Percentiles rank a stretch among this genome's conserved stretches.
Conservation (phyloP, 1,140 invertebrate species). For the Phocides pigmalion region DNA sequence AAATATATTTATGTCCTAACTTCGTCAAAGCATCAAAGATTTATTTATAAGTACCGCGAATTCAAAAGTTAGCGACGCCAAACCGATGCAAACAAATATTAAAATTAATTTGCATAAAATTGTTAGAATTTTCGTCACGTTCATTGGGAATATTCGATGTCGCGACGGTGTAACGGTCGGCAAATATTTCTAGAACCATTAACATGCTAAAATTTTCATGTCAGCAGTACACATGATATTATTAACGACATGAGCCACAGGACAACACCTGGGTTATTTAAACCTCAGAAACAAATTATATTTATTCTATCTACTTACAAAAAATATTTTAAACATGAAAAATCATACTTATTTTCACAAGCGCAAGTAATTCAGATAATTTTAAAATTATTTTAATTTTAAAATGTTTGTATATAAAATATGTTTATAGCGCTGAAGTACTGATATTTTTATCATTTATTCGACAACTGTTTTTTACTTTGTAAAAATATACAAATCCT, state of each 20-base stretch:
- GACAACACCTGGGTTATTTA: slow-evolving; percentile 7
- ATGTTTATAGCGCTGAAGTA: too few species aligned
- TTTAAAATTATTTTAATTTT: too few species aligned
- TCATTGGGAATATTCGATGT: slow-evolving; percentile 56
- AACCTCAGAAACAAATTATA: background rate
- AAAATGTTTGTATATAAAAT: too few species aligned
- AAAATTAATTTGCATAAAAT: slow-evolving; percentile 52
- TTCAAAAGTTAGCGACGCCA: slow-evolving; percentile 20
- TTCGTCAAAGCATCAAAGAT: background rate
- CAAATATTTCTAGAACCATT: slow-evolving; percentile 58
- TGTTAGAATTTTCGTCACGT: slow-evolving; percentile 65
- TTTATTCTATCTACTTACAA: too few species aligned
- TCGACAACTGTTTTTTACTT: too few species aligned
- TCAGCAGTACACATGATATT: slow-evolving; percentile 10
- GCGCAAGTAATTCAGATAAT: too few species aligned
- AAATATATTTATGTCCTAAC: background rate
- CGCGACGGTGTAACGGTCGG: slow-evolving; percentile 64
- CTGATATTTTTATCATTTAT: too few species aligned
- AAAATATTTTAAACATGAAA: too few species aligned
- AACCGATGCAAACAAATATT: slow-evolving; percentile 40
- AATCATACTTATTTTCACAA: background rate
- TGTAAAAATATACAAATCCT: too few species aligned
- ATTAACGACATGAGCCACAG: slow-evolving; percentile 11
- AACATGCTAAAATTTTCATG: slow-evolving; percentile 48
- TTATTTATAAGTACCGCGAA: slow-evolving; percentile 17